Evolutionary conservation across 2,797 vertebrate species (phyloP), one percentile per base, ranked within the genome.

Genomic region (Semaprochilodus insignis): DNA sequence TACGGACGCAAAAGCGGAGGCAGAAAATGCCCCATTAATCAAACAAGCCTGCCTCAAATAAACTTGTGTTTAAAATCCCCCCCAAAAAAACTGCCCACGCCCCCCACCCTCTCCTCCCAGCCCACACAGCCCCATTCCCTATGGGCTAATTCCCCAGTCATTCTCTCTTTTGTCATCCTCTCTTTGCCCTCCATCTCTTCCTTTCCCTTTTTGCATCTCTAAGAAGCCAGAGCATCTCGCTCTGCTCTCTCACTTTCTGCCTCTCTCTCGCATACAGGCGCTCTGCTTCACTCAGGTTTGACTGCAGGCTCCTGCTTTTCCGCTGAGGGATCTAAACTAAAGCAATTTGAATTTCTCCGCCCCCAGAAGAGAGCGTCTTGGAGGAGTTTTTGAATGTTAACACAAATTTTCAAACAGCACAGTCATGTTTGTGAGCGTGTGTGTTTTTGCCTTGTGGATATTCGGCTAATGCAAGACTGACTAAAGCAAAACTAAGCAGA

Each of bases 11-110:
- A 85, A 87, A 51, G 51, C 76, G 55, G 75, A 80, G 27, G 60
- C 51, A 82, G 74, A 87, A 89, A 84, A 81, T 52, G 51, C 76
- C 83, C 81, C 81, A 80, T 88, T 89, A 87, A 86, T 88, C 85
- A 88, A 86, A 84, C 77, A 83, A 74, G 34, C 71, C 71, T 40
- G 25, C 60, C 78, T 86, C 84, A 89, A 85, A 87, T 80, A 80
- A 67, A 86, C 76, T 74, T 80, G 74, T 82, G 54, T 85, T 88
- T 75, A 82, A 77, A 76, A 84, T 86, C 81, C 81, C 31, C 31
- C 31, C 31, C 31, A 31, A 48, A 73, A 82, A 86, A 63, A 78
- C 27, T 60, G 78, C 78, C 66, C 44, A 31, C 77, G 40, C 8
- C 54, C 62, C 23, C 77, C 74, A 16, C 11, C 72, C 23, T 19